phyloP scores from a whole-genome alignment of 2,113 vertebrate genomes.

The Rhea americana region DNA sequence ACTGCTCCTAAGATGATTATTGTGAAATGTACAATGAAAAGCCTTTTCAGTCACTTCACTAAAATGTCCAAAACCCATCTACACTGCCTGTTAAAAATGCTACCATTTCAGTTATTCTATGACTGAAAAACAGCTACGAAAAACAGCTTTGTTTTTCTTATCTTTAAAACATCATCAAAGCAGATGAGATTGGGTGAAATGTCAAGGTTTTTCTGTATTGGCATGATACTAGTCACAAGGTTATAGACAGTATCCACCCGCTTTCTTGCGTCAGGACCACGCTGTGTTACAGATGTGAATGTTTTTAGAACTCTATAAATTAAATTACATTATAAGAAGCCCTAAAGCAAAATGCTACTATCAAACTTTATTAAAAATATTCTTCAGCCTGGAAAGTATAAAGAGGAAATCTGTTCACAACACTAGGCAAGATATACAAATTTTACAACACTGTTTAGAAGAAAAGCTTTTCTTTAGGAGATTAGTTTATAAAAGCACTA shows the following conservation, averaged over 20 bases:
- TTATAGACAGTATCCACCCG: background rate
- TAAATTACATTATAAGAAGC: background rate
- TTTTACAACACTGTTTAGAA: background rate
- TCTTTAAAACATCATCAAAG: background rate
- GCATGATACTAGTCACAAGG: background rate
- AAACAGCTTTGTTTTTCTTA: background rate
- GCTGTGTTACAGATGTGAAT: background rate
- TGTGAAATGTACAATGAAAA: background rate
- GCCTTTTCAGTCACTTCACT: background rate
- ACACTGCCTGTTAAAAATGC: background rate
- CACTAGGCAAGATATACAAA: background rate
- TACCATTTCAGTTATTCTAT: background rate
- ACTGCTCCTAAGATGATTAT: background rate
- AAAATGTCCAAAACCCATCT: background rate
- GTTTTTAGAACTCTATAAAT: background rate
- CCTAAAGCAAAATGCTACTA: background rate
- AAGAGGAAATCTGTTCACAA: background rate
- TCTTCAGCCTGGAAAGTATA: background rate
- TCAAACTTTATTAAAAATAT: background rate
- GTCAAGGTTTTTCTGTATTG: background rate
- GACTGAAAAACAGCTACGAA: no score
- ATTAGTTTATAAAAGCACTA: conserved; percentile 35
- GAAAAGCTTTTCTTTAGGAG: background rate
- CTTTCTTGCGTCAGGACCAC: background rate
- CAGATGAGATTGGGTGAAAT: background rate